phyloP scores from a whole-genome alignment of 2,888 invertebrate species.

The Drosophila demipolita region DNA sequence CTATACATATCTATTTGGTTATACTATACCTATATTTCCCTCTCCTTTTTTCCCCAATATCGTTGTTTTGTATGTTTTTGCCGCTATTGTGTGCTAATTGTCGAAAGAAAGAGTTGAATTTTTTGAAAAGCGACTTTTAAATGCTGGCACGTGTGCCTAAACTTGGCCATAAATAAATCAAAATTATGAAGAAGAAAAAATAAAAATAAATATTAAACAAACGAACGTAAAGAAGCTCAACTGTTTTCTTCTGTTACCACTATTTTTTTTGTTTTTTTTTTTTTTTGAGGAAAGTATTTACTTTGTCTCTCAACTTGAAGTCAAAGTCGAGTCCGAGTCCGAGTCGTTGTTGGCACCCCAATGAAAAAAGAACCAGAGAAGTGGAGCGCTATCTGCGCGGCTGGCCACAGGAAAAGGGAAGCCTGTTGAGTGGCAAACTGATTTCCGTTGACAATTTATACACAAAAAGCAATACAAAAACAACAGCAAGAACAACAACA shows the following conservation, averaged over 20 bases:
- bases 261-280: slow-evolving; percentile 6
- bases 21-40: slow-evolving; percentile 14
- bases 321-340: slow-evolving; percentile 33
- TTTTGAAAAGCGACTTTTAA: slow-evolving; percentile 53
- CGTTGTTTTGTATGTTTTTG: slow-evolving; percentile 23
- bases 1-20: slow-evolving; percentile 61
- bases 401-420: slow-evolving; percentile 82
- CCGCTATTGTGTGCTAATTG: slow-evolving; percentile 65
- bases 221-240: slow-evolving; percentile 40
- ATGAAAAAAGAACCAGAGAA: slow-evolving; percentile 24
- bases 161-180: slow-evolving; percentile 59
- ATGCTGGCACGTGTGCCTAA: slow-evolving; percentile 71
- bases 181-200: slow-evolving; percentile 24
- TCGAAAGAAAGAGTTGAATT: slow-evolving; percentile 51
- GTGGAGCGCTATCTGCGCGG: slow-evolving; percentile 42
- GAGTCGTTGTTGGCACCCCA: slow-evolving; percentile 48
- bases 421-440: slow-evolving; percentile 83
- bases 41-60: slow-evolving; percentile 5
- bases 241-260: slow-evolving; percentile 15
- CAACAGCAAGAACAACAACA: slow-evolving; percentile 23
- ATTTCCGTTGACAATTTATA: slow-evolving; percentile 82
- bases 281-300: slow-evolving; percentile 35
- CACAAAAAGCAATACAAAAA: slow-evolving; percentile 50
- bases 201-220: slow-evolving; percentile 33
- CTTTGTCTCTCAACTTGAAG: slow-evolving; percentile 39